Evolutionary conservation across 2,797 vertebrate species (phyloP).

Genomic region (Echeneis naucrates): DNA sequence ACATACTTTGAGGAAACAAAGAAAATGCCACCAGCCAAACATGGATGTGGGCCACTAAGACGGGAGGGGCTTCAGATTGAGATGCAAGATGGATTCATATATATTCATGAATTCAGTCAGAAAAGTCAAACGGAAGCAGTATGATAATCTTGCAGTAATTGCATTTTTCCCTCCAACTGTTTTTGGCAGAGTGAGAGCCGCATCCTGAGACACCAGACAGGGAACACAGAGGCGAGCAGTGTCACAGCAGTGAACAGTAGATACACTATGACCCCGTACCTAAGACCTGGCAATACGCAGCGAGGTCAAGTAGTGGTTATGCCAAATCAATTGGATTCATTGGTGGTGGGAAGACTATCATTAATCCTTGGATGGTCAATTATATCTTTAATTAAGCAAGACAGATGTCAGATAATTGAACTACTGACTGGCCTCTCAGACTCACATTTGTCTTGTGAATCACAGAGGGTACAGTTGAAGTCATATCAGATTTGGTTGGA

Average conservation of each 20-base stretch:
- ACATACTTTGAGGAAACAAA: constrained; percentile 71
- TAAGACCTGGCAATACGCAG: constrained; percentile 63
- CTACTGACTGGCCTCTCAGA: constrained; percentile 71
- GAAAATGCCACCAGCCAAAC: constrained; percentile 73
- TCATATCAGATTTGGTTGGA: constrained; percentile 44
- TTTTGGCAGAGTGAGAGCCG: constrained; percentile 69
- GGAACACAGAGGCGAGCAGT: constrained; percentile 22
- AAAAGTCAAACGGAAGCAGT: constrained; percentile 84
- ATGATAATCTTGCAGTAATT: constrained; percentile 83
- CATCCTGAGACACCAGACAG: constrained; percentile 50
- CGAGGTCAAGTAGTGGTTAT: constrained; percentile 76
- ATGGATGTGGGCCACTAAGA: constrained; percentile 43
- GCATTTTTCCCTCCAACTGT: constrained; percentile 79
- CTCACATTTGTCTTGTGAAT: constrained; percentile 70
- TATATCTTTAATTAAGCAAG: constrained; percentile 83
- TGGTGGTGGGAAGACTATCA: constrained; percentile 74
- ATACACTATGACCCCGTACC: constrained; percentile 69
- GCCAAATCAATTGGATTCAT: constrained; percentile 73
- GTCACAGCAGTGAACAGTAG: constrained; percentile 55
- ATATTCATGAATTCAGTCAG: constrained; percentile 84
- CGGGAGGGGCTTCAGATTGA: constrained; percentile 70
- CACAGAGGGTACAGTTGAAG: constrained; percentile 19
- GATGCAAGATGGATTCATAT: constrained; percentile 83
- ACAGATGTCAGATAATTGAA: constrained; percentile 81
- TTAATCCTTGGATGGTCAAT: constrained; percentile 74